Conservation (phyloP, 2,113 vertebrate species). For the Haliaeetus leucogaster region DNA sequence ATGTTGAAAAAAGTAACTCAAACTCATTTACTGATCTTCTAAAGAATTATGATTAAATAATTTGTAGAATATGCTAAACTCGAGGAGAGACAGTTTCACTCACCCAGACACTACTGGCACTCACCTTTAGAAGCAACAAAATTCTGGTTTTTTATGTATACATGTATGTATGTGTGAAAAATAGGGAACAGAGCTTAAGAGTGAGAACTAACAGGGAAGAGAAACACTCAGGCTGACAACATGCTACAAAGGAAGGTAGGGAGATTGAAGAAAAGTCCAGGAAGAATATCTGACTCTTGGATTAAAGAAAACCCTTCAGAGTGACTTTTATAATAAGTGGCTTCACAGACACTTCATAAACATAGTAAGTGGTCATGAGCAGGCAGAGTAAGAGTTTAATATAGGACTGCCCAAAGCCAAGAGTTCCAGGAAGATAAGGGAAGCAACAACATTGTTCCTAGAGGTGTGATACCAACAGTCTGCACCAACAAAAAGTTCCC, state of each 20-base stretch:
- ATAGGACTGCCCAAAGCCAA: neutral
- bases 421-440: neutral
- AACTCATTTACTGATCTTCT: neutral
- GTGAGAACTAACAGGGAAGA: neutral
- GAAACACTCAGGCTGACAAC: neutral
- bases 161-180: neutral
- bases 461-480: neutral
- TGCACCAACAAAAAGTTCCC: neutral
- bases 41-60: neutral
- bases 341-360: neutral
- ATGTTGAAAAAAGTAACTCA: neutral
- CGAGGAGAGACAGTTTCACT: neutral
- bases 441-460: neutral
- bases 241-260: neutral
- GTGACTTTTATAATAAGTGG: neutral
- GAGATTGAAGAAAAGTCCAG: neutral
- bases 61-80: neutral
- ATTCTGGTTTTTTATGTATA: neutral
- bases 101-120: neutral
- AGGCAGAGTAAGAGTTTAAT: neutral
- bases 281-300: neutral
- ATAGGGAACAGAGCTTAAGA: neutral
- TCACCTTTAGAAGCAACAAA: neutral
- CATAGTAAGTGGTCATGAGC: neutral
- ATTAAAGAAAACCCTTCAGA: neutral